Base-by-base conservation (phyloP, 2,888 invertebrate genomes). In the Cistogaster globosa region DNA sequence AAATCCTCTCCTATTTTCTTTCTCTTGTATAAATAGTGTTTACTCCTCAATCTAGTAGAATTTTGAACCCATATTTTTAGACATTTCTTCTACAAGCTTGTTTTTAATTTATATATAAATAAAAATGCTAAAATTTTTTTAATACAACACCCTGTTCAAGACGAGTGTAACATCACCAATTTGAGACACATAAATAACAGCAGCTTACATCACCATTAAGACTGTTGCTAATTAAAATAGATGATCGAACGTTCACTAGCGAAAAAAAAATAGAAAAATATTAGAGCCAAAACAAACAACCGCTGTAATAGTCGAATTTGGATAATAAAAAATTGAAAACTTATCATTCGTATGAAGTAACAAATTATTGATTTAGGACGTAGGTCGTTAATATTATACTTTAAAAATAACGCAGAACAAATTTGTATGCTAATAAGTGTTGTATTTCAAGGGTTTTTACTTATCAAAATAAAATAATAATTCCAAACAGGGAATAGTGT, bases 161-260 rank as follows among this genome's bases (percentile, higher is more conserved):
- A 8, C 14, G 1, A 2, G 26, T n/a, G 38, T 11, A 63, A 45
- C 26, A 68, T 53, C 36, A 45, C 14, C 62, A 79, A 60, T 32
- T 48, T 26, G n/a, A 4, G 42, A 36, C 38, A 42, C n/a, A 48
- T 71, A 76, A 74, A 53, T 57, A 77, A 76, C 72, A 83, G 72
- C 53, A 68, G 76, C 72, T 83, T 82, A n/a, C 72, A 74, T 65
- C 77, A 84, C 82, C 85, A 87, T 83, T 80, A 87, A 87, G 84
- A 87, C 85, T 87, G 87, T 86, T 87, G 87, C 88, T 88, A 88
- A 88, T 88, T 88, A 87, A 88, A 88, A 88, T 87, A 87, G 87
- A 88, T 88, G 88, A 87, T 87, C 84, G 87, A 87, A 87, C 86
- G 87, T 87, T 87, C 81, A 69, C 81, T n/a, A n/a, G n/a, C n/a